Percentiles rank a stretch among this genome's conserved stretches.
These are phyloP conservation scores for Imbricaverruca yamaguchii DNA, from an alignment of 2,888 invertebrate genomes.

Conservation along the genomic window DNA sequence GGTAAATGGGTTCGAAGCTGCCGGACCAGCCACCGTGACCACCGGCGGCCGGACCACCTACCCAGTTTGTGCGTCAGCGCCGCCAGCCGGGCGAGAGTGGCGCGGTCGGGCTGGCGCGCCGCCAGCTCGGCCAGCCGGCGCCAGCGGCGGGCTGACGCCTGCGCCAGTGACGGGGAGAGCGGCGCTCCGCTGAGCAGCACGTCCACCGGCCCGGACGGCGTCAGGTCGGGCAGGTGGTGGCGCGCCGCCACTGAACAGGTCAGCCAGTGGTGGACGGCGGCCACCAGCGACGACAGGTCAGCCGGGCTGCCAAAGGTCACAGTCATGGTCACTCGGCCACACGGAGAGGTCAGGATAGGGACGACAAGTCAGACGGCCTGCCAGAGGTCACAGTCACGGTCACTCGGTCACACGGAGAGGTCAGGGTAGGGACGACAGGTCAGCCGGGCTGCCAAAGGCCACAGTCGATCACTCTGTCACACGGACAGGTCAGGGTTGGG, in stretches of 20 bases:
- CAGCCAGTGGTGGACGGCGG: slow-evolving; percentile 2
- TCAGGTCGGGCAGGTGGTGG: background rate
- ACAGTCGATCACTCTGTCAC: no score
- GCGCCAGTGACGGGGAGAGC: background rate
- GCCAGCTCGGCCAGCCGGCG: slow-evolving; percentile 23
- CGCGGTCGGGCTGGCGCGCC: background rate
- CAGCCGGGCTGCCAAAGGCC: no score
- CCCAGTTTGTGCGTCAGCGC: background rate
- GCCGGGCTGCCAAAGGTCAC: background rate
- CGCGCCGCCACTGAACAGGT: slow-evolving; percentile 17
- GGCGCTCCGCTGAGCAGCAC: slow-evolving; percentile 19
- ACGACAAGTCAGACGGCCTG: background rate
- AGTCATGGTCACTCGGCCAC: no score
- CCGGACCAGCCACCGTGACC: no score
- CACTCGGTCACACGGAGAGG: background rate
- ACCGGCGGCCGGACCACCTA: background rate
- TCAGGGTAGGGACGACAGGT: background rate
- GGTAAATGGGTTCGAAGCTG: no score
- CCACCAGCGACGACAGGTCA: background rate
- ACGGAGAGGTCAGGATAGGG: no score
- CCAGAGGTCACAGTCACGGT: background rate
- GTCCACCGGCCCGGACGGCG: slow-evolving; percentile 11
- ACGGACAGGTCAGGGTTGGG: no score
- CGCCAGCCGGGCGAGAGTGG: background rate
- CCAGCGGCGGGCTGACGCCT: background rate